Evolutionary conservation across 2,113 vertebrate genomes (phyloP).

Genomic region (Lates calcarifer): DNA sequence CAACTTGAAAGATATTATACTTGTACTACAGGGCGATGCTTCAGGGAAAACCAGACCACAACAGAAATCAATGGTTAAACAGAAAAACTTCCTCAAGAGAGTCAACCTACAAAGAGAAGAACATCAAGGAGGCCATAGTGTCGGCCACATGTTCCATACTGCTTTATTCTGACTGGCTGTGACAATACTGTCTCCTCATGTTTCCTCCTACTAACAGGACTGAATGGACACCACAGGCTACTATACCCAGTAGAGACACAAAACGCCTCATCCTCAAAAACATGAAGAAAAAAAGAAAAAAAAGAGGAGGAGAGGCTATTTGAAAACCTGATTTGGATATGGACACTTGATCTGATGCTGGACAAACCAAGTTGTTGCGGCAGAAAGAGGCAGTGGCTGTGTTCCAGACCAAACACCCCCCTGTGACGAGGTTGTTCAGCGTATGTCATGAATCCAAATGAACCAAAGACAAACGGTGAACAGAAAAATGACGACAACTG

Average conservation of each 20-base stretch:
- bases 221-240: constrained; percentile 71
- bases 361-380: constrained; percentile 51
- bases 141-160: constrained; percentile 31
- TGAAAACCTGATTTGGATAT: constrained; percentile 73
- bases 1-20: constrained; percentile 26
- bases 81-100: constrained; percentile 58
- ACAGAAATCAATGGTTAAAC: constrained; percentile 35
- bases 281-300: constrained; percentile 26
- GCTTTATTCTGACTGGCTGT: constrained; percentile 31
- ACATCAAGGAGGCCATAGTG: constrained; percentile 32
- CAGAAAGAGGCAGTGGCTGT: constrained; percentile 52
- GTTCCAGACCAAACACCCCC: constrained; percentile 70
- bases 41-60: constrained; percentile 32
- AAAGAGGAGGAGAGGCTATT: constrained; percentile 58
- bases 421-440: constrained; percentile 28
- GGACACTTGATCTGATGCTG: constrained; percentile 69
- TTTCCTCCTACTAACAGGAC: constrained; percentile 57
- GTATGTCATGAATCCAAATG: constrained; percentile 17
- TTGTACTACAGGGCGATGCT: constrained; percentile 7
- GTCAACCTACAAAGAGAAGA: constrained; percentile 37
- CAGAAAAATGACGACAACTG: not conserved
- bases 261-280: constrained; percentile 66
- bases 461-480: constrained; percentile 19
- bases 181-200: constrained; percentile 24
- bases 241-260: constrained; percentile 72